Percentiles rank a stretch among this genome's conserved stretches.
Evolutionary conservation across 2,797 vertebrate genomes (phyloP).

Genomic region (Rhinella marina): DNA sequence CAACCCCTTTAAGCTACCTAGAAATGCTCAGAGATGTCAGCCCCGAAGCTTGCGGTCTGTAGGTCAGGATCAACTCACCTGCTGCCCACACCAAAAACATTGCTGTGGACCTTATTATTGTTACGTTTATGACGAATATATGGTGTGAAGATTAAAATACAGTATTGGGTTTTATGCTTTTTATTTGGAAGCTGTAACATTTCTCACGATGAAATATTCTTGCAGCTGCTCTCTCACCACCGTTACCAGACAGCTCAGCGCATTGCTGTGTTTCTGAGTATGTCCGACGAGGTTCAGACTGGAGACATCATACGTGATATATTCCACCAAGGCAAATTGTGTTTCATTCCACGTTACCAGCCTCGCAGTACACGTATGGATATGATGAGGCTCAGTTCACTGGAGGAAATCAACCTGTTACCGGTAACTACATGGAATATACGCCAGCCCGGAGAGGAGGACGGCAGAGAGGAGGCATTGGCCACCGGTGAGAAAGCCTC

Average conservation of each 20-base stretch:
- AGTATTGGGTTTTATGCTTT: not conserved
- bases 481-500: constrained; percentile 73
- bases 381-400: constrained; percentile 83
- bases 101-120: no score
- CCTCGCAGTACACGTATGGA: constrained; percentile 86
- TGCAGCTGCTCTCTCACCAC: constrained; percentile 84
- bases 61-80: no score
- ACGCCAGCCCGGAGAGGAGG: constrained; percentile 81
- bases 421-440: constrained; percentile 91
- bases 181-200: not conserved
- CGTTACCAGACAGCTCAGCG: constrained; percentile 80
- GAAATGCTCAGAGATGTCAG: no score
- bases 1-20: no score
- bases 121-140: not conserved
- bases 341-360: constrained; percentile 89
- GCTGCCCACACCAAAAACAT: no score
- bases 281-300: constrained; percentile 88
- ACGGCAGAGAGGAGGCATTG: constrained; percentile 84
- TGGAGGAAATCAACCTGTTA: constrained; percentile 81
- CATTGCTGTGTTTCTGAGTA: constrained; percentile 91
- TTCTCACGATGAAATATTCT: constrained; percentile 17
- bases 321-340: constrained; percentile 83
- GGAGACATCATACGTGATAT: constrained; percentile 84
- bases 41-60: no score
- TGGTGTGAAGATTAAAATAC: not conserved